Evolutionary conservation across 2,113 vertebrate genomes (phyloP).

Genomic region (Motacilla alba): DNA sequence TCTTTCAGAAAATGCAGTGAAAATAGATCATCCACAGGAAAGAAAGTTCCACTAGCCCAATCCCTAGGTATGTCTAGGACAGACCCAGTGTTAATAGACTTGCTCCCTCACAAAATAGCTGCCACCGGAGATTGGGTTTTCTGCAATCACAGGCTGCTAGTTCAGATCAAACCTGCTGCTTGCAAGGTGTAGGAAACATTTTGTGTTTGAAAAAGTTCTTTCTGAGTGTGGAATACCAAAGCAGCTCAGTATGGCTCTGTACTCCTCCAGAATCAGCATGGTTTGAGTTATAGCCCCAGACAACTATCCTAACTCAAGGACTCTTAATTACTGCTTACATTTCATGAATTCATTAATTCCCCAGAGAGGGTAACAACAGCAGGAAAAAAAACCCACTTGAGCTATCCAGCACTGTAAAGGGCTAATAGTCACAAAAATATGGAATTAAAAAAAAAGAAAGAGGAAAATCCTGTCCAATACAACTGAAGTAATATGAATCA

Average conservation of each 20-base stretch:
- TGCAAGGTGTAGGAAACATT: neutral
- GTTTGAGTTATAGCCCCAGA: neutral
- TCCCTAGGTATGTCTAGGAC: neutral
- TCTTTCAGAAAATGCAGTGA: neutral
- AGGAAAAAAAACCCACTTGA: neutral
- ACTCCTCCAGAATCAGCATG: neutral
- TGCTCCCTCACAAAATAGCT: neutral
- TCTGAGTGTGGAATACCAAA: neutral
- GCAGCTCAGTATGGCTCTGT: neutral
- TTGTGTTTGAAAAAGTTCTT: neutral
- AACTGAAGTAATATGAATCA: neutral
- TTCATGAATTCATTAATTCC: neutral
- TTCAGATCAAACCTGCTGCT: neutral
- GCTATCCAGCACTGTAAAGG: neutral
- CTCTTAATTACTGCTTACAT: neutral
- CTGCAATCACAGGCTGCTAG: neutral
- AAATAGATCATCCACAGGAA: neutral
- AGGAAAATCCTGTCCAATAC: neutral
- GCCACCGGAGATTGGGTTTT: neutral
- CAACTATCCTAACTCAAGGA: neutral
- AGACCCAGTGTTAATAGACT: neutral
- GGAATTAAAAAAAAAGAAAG: too few species aligned
- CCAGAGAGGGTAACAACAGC: neutral
- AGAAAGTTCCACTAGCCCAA: neutral
- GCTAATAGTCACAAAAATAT: neutral